phyloP scores from a whole-genome alignment of 2,797 vertebrate species.

The Thripadectes ignobilis region DNA sequence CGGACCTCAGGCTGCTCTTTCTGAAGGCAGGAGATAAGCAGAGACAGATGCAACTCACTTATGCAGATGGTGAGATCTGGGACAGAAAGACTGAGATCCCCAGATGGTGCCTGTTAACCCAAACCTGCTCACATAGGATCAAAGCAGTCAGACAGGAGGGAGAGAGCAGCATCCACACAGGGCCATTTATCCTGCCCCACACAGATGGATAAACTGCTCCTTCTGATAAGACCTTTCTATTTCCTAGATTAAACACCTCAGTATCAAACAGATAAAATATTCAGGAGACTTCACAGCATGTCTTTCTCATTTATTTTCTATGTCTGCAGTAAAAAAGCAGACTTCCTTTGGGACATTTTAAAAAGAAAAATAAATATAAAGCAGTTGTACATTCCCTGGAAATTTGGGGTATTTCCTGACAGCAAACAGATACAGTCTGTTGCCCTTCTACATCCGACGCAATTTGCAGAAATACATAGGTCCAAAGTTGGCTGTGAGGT shows the following conservation, averaged over 20 bases:
- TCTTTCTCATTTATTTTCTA: constrained; percentile 25
- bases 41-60: not conserved
- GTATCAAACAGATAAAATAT: not conserved
- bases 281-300: not conserved
- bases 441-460: constrained; percentile 71
- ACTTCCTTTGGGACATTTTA: not conserved
- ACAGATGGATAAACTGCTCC: not conserved
- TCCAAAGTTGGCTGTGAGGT: constrained; percentile 92
- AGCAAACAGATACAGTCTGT: not conserved
- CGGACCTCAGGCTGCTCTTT: not conserved
- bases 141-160: not conserved
- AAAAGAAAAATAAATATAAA: constrained; percentile 24
- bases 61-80: not conserved
- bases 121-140: not conserved
- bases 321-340: not conserved
- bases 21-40: not conserved
- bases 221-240: not conserved
- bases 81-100: not conserved
- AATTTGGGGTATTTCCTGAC: not conserved
- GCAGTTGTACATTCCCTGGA: not conserved
- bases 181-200: not conserved
- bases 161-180: not conserved
- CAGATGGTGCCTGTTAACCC: constrained; percentile 1
- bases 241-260: not conserved
- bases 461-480: constrained; percentile 95